Base-by-base conservation (phyloP, 2,888 invertebrate species). In the Philereme vetulata region DNA sequence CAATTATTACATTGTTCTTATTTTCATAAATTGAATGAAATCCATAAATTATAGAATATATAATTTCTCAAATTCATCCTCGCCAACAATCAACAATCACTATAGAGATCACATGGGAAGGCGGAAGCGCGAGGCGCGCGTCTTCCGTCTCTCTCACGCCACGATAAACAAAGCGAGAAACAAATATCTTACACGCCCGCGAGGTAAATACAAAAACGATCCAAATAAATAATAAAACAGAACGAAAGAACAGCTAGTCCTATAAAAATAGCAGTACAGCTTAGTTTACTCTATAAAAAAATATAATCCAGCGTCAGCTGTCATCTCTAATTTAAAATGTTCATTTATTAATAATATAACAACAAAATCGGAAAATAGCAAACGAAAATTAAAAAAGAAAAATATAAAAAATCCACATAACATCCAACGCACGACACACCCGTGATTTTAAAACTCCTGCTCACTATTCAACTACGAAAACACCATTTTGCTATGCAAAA, bases 1-100 rank as follows among this genome's bases (percentile, higher is more conserved):
- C 92, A 90, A 92, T 90, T 86, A 90, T 90, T 92, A 92, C 91
- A 92, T 90, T 90, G 90, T 93, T 90, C 87, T 88, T 90, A 91
- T 81, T 81, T 81, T 81, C 86, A 88, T 89, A 91, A 86, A 88
- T 89, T 81, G 88, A 91, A 90, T 89, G 89, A 90, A 90, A 84
- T 88, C 76, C 82, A 89, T 90, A 90, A 90, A 91, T 90, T 88
- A 90, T 88, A 88, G 84, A 88, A 89, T 90, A 86, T 87, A 90
- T 87, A 88, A 86, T 86, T 84, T 87, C 77, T 85, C 77, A 80
- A 86, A 86, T 85, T 81, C 90, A 86, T 91, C 86, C 89, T 84
- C 88, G 79, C 84, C 85, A 91, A 88, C 91, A 89, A 85, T 85
- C 89, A 90, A 90, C 89, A 90, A 90, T 88, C 89, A 86, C 86